Evolutionary conservation across 2,888 invertebrate genomes (phyloP), one percentile per base, ranked within the genome.

Genomic region (Cantharis flavilabris): DNA sequence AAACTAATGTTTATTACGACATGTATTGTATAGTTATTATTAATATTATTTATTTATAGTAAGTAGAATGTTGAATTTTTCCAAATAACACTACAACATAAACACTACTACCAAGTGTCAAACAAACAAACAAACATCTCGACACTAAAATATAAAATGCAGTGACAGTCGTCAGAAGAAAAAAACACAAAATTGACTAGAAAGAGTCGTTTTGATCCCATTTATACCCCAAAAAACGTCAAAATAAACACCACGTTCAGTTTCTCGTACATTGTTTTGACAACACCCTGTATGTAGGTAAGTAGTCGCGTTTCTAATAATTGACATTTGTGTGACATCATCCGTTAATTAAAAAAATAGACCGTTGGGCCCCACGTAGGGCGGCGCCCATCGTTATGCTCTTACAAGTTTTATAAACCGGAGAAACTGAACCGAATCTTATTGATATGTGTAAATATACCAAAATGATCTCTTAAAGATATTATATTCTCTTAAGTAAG

Each of bases 1-100:
- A 91, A 78, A 91, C 90, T 90, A 90, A 90, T 87, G 87, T 86
- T 87, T 86, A 85, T 87, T 88, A 88, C 87, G 87, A 88, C 87
- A 88, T 87, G 86, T 87, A 86, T 86, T 86, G 79, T 77, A 85
- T 84, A 86, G 65, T 64, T 49, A 64, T 67, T 67, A 67, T 67
- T 67, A 65, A 16, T 65, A 67, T 23, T 67, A 23, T 23, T 23
- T 67, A 67, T 16, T 67, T 23, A 23, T 67, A 67, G 84, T 84
- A 85, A 67, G 84, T 84, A 85, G 83, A 86, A 85, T 86, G 87
- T 86, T 86, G 84, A 81, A 82, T 84, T 83, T 80, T 84, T 77
- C 71, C 75, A 77, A 85, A 86, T 82, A 84, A 86, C 85, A 87
- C 63, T 71, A 71, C 71, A 85, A 87, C 86, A 77, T 72, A 71